These are phyloP conservation scores for Cirrhinus mrigala DNA, from an alignment of 2,797 vertebrate species.

Conservation along the genomic window DNA sequence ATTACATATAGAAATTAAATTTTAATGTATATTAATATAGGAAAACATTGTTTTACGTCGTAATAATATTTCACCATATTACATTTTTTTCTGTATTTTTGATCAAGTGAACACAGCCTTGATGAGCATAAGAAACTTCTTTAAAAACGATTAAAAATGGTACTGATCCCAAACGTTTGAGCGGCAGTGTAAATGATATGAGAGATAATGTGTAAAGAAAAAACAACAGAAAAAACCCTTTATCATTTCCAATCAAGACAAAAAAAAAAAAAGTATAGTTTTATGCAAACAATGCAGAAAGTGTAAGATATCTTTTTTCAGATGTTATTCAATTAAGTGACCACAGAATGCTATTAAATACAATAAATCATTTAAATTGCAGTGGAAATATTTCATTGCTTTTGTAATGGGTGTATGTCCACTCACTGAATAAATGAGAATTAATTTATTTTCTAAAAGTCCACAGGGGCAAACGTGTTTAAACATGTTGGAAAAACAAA, in stretches of 20 bases:
- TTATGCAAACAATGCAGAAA: not conserved
- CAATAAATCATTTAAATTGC: not conserved
- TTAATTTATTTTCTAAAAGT: not conserved
- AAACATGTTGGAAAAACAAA: not conserved
- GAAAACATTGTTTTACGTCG: too few relatives aligned
- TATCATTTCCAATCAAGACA: not conserved
- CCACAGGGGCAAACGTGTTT: not conserved
- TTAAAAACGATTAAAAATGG: too few relatives aligned
- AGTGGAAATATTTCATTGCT: not conserved
- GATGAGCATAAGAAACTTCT: too few relatives aligned
- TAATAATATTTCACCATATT: too few relatives aligned
- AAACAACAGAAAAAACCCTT: too few relatives aligned
- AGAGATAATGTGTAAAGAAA: not conserved
- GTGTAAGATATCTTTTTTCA: not conserved
- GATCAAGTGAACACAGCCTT: too few relatives aligned
- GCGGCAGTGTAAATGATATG: not conserved
- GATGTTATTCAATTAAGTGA: not conserved
- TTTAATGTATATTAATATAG: too few relatives aligned
- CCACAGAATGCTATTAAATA: not conserved
- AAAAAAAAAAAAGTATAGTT: not conserved
- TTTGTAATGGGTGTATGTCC: not conserved
- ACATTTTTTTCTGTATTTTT: too few relatives aligned
- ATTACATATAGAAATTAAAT: too few relatives aligned
- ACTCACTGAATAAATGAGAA: not conserved
- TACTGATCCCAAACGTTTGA: too few relatives aligned